These are phyloP conservation scores for Tetranychus urticae DNA, from an alignment of 1,140 invertebrate species.

Conservation along the genomic window DNA sequence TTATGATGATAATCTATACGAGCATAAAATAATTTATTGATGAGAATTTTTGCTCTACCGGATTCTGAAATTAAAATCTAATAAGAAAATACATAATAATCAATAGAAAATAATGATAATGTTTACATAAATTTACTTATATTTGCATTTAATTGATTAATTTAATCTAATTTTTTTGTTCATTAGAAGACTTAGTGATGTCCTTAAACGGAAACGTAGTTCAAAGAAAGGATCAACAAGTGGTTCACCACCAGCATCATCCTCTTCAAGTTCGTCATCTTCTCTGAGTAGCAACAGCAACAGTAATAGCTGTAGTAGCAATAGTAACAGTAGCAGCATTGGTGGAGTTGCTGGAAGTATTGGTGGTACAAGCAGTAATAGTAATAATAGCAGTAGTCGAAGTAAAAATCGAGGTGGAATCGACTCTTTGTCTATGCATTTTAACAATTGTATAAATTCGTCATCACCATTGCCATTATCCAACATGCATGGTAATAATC, in stretches of 20 bases:
- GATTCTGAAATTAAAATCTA: background rate
- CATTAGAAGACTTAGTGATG: slow-evolving; percentile 43
- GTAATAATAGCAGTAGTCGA: background rate
- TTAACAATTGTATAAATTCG: background rate
- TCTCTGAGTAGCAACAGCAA: background rate
- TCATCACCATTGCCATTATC: background rate
- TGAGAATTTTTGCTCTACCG: background rate
- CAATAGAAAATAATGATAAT: no score
- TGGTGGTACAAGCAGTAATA: background rate
- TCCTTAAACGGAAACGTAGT: slow-evolving; percentile 49
- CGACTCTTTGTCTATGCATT: background rate
- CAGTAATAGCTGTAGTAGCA: background rate
- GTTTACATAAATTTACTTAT: no score
- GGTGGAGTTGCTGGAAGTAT: no score
- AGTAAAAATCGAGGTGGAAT: background rate
- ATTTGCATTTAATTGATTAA: no score
- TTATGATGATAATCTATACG: no score
- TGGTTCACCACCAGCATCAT: background rate
- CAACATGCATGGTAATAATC: background rate
- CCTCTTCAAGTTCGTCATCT: background rate
- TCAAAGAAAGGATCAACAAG: slow-evolving; percentile 17
- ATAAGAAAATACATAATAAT: no score
- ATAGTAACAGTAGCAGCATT: no score
- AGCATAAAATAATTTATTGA: background rate
- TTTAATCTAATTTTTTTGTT: slow-evolving; percentile 4